Percentiles rank a stretch among this genome's conserved stretches.
phyloP scores from a whole-genome alignment of 2,797 vertebrate genomes.

The Sphaeramia orbicularis region DNA sequence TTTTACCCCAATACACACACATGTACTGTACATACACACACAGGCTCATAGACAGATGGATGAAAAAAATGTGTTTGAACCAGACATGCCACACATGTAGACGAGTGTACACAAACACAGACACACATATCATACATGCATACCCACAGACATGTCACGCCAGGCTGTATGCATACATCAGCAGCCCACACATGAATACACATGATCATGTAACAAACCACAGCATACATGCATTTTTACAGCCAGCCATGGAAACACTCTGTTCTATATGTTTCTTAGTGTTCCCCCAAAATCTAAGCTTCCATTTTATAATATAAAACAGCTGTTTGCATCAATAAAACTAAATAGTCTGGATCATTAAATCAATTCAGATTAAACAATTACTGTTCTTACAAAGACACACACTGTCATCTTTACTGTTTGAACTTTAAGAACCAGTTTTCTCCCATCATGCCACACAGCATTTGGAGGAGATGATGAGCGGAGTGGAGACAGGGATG shows the following conservation, averaged over 20 bases:
- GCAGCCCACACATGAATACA: conserved; percentile 62
- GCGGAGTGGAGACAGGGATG: neutral
- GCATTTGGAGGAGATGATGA: conserved; percentile 14
- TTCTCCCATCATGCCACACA: neutral
- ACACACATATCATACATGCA: conserved; percentile 43
- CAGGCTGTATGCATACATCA: conserved; percentile 27
- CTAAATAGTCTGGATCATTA: too few relatives aligned
- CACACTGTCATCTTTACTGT: neutral
- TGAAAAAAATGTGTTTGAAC: conserved; percentile 29
- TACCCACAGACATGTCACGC: conserved; percentile 40
- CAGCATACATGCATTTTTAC: conserved; percentile 14
- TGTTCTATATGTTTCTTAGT: neutral
- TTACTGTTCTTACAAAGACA: neutral
- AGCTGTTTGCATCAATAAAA: too few relatives aligned
- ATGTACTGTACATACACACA: conserved; percentile 23
- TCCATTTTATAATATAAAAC: neutral
- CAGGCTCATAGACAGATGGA: conserved; percentile 1
- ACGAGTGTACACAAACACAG: conserved; percentile 46
- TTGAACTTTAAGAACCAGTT: neutral
- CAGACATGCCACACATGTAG: conserved; percentile 70
- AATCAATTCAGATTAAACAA: too few relatives aligned
- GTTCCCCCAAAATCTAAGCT: neutral
- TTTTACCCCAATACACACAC: conserved; percentile 26
- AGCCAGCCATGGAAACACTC: neutral
- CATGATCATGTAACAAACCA: conserved; percentile 35